Percentiles rank a stretch among this genome's conserved stretches.
phyloP scores from a whole-genome alignment of 2,113 vertebrate genomes.

The Athene noctua region DNA sequence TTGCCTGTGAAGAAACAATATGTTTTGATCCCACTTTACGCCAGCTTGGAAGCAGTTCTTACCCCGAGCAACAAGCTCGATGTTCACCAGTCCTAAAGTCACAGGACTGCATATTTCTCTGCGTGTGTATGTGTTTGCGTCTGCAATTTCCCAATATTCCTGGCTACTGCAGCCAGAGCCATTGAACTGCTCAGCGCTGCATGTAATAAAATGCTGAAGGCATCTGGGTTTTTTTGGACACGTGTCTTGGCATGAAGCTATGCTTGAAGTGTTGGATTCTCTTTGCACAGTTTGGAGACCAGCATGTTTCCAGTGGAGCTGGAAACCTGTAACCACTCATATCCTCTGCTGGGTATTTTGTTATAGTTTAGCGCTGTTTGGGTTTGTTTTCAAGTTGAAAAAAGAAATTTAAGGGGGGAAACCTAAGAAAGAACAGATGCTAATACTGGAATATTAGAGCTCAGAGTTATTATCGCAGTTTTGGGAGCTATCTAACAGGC shows the following conservation, averaged over 20 bases:
- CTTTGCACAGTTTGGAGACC: slow-evolving; percentile 52
- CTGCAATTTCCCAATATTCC: slow-evolving; percentile 60
- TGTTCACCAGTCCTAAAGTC: slow-evolving; percentile 14
- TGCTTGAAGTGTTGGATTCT: slow-evolving; percentile 63
- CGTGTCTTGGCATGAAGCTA: slow-evolving; percentile 60
- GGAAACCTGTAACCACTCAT: slow-evolving; percentile 65
- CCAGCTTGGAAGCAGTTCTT: neutral
- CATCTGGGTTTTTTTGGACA: slow-evolving; percentile 73
- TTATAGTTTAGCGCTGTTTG: slow-evolving; percentile 52
- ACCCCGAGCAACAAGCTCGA: neutral
- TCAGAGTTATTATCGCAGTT: slow-evolving; percentile 3
- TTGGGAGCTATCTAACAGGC: slow-evolving; percentile 4
- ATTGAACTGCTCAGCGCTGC: slow-evolving; percentile 41
- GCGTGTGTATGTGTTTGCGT: slow-evolving; percentile 37
- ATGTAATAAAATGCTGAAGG: slow-evolving; percentile 70
- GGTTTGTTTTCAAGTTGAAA: slow-evolving; percentile 57
- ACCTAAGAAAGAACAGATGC: slow-evolving; percentile 61
- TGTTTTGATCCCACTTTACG: neutral
- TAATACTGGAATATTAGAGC: slow-evolving; percentile 32
- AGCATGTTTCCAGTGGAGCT: slow-evolving; percentile 62
- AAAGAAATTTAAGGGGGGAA: slow-evolving; percentile 21
- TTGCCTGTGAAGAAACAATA: neutral
- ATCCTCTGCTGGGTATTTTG: slow-evolving; percentile 63
- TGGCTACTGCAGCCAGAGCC: slow-evolving; percentile 52
- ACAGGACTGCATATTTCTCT: slow-evolving; percentile 37